Conservation (phyloP, 1,140 invertebrate species). For the Acyrthosiphon pisum region DNA sequence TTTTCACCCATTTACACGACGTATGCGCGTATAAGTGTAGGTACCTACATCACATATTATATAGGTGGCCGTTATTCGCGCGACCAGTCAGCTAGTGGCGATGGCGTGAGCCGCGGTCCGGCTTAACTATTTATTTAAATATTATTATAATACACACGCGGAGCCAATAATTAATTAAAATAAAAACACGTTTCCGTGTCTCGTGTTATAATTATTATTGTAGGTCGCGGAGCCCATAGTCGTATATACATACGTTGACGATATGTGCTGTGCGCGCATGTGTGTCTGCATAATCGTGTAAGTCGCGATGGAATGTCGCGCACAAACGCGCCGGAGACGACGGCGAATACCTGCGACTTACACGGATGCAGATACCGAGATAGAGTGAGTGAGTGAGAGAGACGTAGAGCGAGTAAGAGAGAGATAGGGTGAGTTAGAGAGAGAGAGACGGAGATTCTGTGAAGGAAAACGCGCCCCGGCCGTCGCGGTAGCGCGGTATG, state of each 20-base stretch:
- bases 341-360: neutral
- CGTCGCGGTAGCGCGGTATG: slow-evolving; percentile 37
- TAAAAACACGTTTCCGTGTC: neutral
- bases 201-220: neutral
- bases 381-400: too few species aligned
- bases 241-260: neutral
- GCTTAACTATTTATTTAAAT: neutral
- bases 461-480: neutral
- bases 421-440: too few species aligned
- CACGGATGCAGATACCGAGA: neutral
- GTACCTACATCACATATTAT: neutral
- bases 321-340: neutral
- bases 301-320: neutral
- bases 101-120: neutral
- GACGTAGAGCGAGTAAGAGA: too few species aligned
- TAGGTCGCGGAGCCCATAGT: neutral
- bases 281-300: neutral
- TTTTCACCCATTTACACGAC: neutral
- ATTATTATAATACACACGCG: neutral
- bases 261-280: neutral
- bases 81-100: neutral
- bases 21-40: neutral
- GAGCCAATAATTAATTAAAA: neutral
- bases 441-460: neutral
- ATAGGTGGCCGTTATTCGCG: neutral